Conservation (phyloP, 2,113 vertebrate species). For the Ibidorhyncha struthersii region DNA sequence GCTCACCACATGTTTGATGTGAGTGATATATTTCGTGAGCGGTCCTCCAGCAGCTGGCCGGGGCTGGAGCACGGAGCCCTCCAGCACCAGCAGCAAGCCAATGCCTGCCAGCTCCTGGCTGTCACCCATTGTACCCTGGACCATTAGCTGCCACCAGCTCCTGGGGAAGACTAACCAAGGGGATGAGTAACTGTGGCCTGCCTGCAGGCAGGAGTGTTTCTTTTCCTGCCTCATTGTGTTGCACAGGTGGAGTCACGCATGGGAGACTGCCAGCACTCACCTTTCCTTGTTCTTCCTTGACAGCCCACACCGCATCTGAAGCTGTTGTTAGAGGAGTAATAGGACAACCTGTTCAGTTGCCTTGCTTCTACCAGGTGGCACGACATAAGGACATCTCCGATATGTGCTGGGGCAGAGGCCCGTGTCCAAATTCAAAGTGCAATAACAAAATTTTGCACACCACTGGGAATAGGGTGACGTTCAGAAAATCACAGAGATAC, state of each 20-base stretch:
- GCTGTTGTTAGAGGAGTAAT: neutral
- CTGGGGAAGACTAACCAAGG: neutral
- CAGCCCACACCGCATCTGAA: neutral
- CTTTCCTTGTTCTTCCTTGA: neutral
- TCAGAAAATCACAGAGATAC: neutral
- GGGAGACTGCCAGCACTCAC: neutral
- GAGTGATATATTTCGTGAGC: neutral
- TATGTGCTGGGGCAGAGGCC: constrained; percentile 54
- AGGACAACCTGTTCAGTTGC: neutral
- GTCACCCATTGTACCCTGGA: rapidly evolving
- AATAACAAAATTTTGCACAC: neutral
- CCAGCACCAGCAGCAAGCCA: neutral
- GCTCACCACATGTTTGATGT: neutral
- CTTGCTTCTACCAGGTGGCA: neutral
- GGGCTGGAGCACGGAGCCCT: neutral
- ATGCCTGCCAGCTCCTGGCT: neutral
- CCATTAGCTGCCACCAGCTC: neutral
- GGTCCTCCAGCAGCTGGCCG: neutral
- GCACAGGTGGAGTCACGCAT: rapidly evolving
- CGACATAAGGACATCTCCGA: neutral
- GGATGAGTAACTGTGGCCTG: neutral
- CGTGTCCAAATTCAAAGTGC: constrained; percentile 36
- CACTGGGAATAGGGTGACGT: neutral
- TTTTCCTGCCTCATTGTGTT: neutral
- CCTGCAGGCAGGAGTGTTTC: neutral